Evolutionary conservation across 2,888 invertebrate species (phyloP).

Genomic region (Atrina japonica): DNA sequence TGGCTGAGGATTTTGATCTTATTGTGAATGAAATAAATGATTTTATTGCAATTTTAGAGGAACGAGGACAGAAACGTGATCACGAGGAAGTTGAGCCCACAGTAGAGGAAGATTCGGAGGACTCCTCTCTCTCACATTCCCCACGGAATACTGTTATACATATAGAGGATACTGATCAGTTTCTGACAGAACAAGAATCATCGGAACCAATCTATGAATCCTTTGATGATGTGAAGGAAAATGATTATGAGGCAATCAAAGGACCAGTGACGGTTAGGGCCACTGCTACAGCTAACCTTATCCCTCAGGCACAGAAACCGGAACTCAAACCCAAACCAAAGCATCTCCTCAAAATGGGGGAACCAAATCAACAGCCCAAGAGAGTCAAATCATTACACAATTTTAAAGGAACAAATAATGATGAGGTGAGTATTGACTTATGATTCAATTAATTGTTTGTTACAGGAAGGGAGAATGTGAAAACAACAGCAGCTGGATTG

Average conservation of each 20-base stretch:
- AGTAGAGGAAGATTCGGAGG: constrained; percentile 31
- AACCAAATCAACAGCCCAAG: constrained; percentile 64
- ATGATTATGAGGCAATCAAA: constrained; percentile 61
- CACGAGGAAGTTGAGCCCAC: constrained; percentile 40
- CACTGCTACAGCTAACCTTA: constrained; percentile 52
- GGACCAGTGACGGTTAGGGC: constrained; percentile 26
- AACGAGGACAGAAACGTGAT: constrained; percentile 54
- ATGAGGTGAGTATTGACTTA: constrained; percentile 93
- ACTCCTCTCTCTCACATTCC: constrained; percentile 33
- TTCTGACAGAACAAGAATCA: constrained; percentile 22
- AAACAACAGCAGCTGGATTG: no score
- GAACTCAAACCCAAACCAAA: constrained; percentile 59
- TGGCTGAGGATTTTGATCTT: constrained; percentile 70
- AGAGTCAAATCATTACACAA: constrained; percentile 93
- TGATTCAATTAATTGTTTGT: no score
- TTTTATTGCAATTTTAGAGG: constrained; percentile 71
- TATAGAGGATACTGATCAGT: constrained; percentile 28
- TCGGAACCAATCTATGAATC: constrained; percentile 44
- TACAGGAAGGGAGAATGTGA: no score
- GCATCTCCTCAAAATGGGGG: constrained; percentile 62
- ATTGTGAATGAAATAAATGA: constrained; percentile 75
- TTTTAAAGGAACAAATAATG: constrained; percentile 97
- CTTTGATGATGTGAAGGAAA: constrained; percentile 53
- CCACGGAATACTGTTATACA: constrained; percentile 42
- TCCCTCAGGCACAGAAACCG: constrained; percentile 44